phyloP scores from a whole-genome alignment of 2,888 invertebrate genomes.

The Parapristionchus giblindavisi region DNA sequence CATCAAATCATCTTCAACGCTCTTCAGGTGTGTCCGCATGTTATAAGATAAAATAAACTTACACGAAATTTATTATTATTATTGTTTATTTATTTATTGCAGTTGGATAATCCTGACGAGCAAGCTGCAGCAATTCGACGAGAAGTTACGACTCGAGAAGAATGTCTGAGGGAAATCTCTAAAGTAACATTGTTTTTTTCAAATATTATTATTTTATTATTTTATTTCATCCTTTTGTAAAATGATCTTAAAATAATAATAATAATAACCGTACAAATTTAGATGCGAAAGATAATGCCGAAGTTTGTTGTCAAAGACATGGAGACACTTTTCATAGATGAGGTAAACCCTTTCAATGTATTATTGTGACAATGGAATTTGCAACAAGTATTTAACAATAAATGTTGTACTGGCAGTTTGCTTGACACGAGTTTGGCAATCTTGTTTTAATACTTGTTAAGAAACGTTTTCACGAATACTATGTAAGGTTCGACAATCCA shows the following conservation, averaged over 20 bases:
- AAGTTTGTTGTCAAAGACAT: conserved; percentile 99
- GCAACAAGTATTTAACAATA: neutral
- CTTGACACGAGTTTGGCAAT: too few species aligned
- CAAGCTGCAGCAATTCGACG: conserved; percentile 98
- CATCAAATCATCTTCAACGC: conserved; percentile 99
- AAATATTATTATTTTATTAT: too few species aligned
- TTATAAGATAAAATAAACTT: neutral
- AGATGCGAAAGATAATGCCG: conserved; percentile 96
- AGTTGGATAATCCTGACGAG: conserved; percentile 98
- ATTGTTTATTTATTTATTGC: conserved; percentile 42
- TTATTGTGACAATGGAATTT: neutral
- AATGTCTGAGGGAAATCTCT: conserved; percentile 95
- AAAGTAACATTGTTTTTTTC: conserved; percentile 77
- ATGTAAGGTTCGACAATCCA: conserved; percentile 83
- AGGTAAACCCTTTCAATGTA: conserved; percentile 71
- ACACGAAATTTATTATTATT: neutral
- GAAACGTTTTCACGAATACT: neutral
- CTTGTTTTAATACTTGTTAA: too few species aligned
- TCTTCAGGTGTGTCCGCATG: conserved; percentile 78
- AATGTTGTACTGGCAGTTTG: neutral
- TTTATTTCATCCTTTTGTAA: too few species aligned
- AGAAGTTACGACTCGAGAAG: conserved; percentile 96
- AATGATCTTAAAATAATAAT: too few species aligned
- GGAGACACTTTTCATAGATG: conserved; percentile 99
- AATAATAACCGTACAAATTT: conserved; percentile 14